A percentile compares a stretch with the other conserved stretches of the same genome.
These are phyloP conservation scores for Colius striatus DNA, from an alignment of 2,113 vertebrate species.

Conservation along the genomic window DNA sequence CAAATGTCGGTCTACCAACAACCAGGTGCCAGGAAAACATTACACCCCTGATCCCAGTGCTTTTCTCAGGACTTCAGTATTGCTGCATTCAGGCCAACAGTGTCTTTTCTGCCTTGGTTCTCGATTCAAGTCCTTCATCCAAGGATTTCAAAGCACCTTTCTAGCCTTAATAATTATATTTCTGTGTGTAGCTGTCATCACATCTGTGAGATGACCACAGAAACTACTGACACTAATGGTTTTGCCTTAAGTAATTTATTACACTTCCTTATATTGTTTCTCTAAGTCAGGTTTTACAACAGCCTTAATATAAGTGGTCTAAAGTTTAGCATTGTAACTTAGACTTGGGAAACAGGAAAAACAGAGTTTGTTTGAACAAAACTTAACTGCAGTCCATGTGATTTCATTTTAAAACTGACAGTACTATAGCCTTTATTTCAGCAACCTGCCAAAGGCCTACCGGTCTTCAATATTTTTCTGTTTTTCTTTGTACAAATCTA, in stretches of 20 bases:
- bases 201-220: neutral
- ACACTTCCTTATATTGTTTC: neutral
- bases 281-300: neutral
- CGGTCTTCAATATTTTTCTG: neutral
- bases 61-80: neutral
- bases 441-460: neutral
- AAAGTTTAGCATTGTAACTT: neutral
- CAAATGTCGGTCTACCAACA: constrained; percentile 46
- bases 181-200: neutral
- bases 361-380: neutral
- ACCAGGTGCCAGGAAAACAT: constrained; percentile 17
- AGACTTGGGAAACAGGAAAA: neutral
- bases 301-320: neutral
- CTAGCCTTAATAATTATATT: neutral
- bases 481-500: neutral
- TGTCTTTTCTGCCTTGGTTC: neutral
- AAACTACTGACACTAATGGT: neutral
- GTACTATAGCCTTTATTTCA: neutral
- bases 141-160: constrained; percentile 2
- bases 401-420: neutral
- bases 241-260: neutral
- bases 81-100: neutral
- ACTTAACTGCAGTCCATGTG: neutral
- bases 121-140: neutral
- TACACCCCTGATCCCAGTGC: neutral